Base-by-base conservation (phyloP, 2,113 vertebrate genomes). In the Dolichallabes microphthalmus region DNA sequence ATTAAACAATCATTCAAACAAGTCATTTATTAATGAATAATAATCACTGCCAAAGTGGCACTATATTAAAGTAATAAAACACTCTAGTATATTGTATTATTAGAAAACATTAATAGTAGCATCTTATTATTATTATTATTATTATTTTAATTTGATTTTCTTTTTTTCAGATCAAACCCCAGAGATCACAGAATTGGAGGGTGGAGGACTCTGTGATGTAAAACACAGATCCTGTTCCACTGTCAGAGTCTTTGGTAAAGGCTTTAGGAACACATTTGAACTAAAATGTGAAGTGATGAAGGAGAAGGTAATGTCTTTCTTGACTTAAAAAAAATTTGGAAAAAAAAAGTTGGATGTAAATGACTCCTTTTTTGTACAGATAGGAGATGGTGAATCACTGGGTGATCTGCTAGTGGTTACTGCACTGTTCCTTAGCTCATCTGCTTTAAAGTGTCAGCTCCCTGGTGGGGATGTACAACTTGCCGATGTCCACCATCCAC, bases 281-380 rank as follows among this genome's bases (percentile, higher is more conserved):
- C 91, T 96, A 90, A 97, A 94, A 91, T 98, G 97, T 96, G 97
- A 98, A 95, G 90, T 98, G 91, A 93, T 93, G 87, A 94, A 94
- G 90, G 93, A 97, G 90, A 95, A 98, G 94, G 97, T 98, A 94
- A 84, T 39, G 8, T 30, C 14, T 32, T 66, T 53, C 55, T 83
- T 13, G 3, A 82, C 53, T 60, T n/a, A n/a, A n/a, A n/a, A n/a
- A n/a, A n/a, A n/a, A n/a, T n/a, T n/a, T n/a, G n/a, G n/a, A n/a
- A n/a, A n/a, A n/a, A n/a, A n/a, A n/a, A n/a, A n/a, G 60, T 20
- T 53, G 13, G 71, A 2, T 85, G n/a, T 85, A 7, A 39, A 66
- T 93, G 6, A 87, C 80, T 91, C 22, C 14, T 3, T 76, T 82
- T 89, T 76, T 4, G 22, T 90, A 86, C 85, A 98, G 96, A 94